Percentiles rank a stretch among this genome's conserved stretches.
Evolutionary conservation across 2,797 vertebrate species (phyloP).

Genomic region (Gorsachius magnificus): DNA sequence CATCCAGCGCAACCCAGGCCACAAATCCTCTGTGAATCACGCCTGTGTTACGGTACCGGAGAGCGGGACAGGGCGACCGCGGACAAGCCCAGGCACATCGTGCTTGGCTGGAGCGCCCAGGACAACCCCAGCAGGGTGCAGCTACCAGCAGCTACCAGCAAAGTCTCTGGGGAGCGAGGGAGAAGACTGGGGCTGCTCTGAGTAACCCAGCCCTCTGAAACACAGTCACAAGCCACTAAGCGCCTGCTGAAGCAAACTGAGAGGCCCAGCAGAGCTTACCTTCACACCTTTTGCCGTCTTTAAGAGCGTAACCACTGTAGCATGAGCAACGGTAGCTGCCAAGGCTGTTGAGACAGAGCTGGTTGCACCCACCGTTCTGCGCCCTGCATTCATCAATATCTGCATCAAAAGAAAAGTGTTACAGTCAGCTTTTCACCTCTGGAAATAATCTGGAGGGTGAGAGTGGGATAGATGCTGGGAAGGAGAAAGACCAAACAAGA

Average conservation of each 20-base stretch:
- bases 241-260: not conserved
- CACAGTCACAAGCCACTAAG: not conserved
- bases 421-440: not conserved
- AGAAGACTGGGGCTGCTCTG: not conserved
- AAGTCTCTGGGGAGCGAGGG: not conserved
- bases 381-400: constrained; percentile 90
- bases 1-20: constrained; percentile 1
- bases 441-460: not conserved
- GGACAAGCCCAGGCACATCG: constrained; percentile 17
- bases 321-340: constrained; percentile 93
- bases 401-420: constrained; percentile 61
- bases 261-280: constrained; percentile 75
- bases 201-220: not conserved
- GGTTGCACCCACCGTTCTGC: constrained; percentile 86
- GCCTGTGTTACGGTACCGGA: constrained; percentile 1
- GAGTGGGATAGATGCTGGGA: not conserved
- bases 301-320: constrained; percentile 82
- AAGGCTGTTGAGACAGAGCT: constrained; percentile 87
- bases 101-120: not conserved
- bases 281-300: constrained; percentile 81
- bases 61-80: not conserved
- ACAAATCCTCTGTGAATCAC: constrained; percentile 42
- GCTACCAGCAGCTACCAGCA: not conserved
- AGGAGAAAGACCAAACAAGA: not conserved
- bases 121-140: not conserved